Base-by-base conservation (phyloP, 2,797 vertebrate species). In the Emydoidea blandingii region DNA sequence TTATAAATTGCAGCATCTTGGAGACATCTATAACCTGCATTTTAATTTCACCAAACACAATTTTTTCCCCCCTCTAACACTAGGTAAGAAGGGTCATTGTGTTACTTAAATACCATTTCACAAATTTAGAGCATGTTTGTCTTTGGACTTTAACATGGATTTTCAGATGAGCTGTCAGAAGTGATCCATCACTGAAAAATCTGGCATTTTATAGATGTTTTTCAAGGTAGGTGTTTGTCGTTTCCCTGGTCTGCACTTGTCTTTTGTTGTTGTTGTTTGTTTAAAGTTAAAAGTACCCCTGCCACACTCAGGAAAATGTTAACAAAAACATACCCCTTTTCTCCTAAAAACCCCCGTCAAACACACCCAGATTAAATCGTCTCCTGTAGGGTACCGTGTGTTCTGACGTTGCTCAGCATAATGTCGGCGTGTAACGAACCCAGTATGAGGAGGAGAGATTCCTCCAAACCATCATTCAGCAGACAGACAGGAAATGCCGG, bases 161-260 rank as follows among this genome's bases (percentile, higher is more conserved):
- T 87, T 89, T 68, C 86, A 50, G 86, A 79, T 74, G 74, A 88
- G 80, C 79, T 68, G 34, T 86, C 57, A 49, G 10, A 85, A 91
- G 81, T 52, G 54, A 84, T 79, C 82, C 90, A 68, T 92, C 31
- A 34, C 6, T 56, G 59, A 76, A 25, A 52, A 81, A 78, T 14
- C 4, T 44, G 37, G 49, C 29, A 8, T 87, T 95, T 91, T 85
- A 47, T 65, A 83, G 81, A 59, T 10, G 18, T 0, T 68, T 93
- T 90, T 91, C 80, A 86, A 85, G 82, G 62, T 56, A 56, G n/a
- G 3, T 5, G 25, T 50, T 90, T 47, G 2, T 2, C 54, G 37
- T 50, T 82, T 72, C 74, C 82, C 93, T 86, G 41, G 4, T 56
- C 76, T 80, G 31, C 47, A 53, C 68, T 76, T 83, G 83, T 65